Base-by-base conservation (phyloP, 2,113 vertebrate genomes). In the Nycticorax nycticorax region DNA sequence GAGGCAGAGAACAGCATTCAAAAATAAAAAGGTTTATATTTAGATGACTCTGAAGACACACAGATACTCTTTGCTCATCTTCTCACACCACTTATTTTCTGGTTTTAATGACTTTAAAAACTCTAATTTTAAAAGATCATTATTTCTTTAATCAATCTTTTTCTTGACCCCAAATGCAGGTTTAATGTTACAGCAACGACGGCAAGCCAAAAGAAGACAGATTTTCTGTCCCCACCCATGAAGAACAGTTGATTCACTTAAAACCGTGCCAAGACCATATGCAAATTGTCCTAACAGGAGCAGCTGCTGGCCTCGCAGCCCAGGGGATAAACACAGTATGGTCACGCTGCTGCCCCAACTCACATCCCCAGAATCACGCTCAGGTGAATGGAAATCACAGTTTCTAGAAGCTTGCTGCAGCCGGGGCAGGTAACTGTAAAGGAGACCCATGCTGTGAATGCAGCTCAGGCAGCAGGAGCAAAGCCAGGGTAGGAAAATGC, bases 161-260 rank as follows among this genome's bases (percentile, higher is more conserved):
- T 39, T 4, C 64, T 59, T 12, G 4, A 18, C 14, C 64, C 32
- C 67, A 33, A 59, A 69, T 2, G 1, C 43, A 35, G 52, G 43
- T 48, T 84, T 84, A 78, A 81, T 3, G 6, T 78, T 87, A 8
- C 88, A 78, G 57, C 69, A 72, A 28, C 1, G n/a, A 56, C 67
- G 82, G 56, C 48, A 7, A 71, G 64, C 75, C 64, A 83, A 66
- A 72, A 80, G 73, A 73, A 94, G 96, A 37, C 91, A 92, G 88
- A 92, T 91, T 96, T 96, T 75, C 69, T 95, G 92, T 91, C 94
- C 93, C 95, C 94, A 92, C 88, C 92, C 95, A 73, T 60, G 76
- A 64, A 79, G 85, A 95, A 5, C 47, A 75, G 64, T 93, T 69
- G 86, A 97, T 95, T 91, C 83, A 81, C 71, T 76, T n/a, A 60